phyloP scores from a whole-genome alignment of 2,888 invertebrate species.

The Cerastis rubricosa region DNA sequence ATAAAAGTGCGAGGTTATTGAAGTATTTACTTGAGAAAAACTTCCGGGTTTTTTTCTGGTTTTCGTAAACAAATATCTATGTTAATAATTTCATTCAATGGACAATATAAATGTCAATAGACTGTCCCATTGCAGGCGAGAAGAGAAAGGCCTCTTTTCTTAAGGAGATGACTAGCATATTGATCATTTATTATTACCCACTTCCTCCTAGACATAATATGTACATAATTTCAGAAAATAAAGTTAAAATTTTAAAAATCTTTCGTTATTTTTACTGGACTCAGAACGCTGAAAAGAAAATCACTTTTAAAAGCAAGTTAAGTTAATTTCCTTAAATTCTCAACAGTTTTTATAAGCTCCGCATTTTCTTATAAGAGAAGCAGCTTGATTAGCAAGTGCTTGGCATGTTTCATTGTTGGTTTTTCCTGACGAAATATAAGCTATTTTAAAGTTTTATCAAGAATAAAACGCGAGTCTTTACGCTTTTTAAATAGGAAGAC shows the following conservation, averaged over 20 bases:
- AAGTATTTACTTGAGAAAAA: conserved; percentile 3
- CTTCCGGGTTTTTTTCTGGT: not conserved
- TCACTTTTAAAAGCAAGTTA: not conserved
- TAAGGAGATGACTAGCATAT: not conserved
- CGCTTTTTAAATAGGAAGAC: not conserved
- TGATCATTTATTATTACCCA: not conserved
- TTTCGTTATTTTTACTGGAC: not conserved
- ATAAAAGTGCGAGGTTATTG: conserved; percentile 18
- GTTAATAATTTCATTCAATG: not conserved
- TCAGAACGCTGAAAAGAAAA: not conserved
- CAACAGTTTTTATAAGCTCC: not conserved
- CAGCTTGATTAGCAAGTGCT: conserved; percentile 30
- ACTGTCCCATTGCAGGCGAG: too few species aligned
- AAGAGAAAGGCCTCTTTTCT: too few species aligned
- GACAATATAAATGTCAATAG: not conserved
- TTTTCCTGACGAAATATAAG: not conserved
- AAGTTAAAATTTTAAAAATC: not conserved
- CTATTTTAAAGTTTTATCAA: not conserved
- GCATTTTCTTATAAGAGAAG: not conserved
- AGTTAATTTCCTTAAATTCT: conserved; percentile 4
- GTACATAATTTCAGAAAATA: not conserved
- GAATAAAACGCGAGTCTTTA: conserved; percentile 1
- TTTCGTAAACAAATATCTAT: not conserved
- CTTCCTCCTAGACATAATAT: not conserved
- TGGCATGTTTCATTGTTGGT: not conserved